These are phyloP conservation scores for Macropis europaea DNA, from an alignment of 2,888 invertebrate species.

Conservation along the genomic window DNA sequence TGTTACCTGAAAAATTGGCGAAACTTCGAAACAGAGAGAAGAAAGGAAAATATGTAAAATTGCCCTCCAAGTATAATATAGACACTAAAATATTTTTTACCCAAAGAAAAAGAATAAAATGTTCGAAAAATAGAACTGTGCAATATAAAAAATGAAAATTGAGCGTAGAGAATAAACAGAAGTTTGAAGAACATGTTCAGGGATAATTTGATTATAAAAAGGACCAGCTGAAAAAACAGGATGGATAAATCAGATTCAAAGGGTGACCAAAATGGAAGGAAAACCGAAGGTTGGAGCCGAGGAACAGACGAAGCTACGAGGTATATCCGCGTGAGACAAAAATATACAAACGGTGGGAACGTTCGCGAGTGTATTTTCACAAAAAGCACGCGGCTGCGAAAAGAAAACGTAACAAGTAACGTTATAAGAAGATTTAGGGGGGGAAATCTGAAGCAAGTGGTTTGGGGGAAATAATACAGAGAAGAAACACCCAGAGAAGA, in stretches of 20 bases:
- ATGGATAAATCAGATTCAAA: no score
- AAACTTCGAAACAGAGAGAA: no score
- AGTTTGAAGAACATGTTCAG: no score
- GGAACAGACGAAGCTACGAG: background rate
- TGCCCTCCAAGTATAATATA: no score
- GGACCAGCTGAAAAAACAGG: no score
- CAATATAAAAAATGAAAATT: background rate
- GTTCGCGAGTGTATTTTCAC: constrained; percentile 2
- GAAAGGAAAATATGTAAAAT: no score
- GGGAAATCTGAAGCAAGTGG: constrained; percentile 1
- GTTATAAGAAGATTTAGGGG: constrained; percentile 38
- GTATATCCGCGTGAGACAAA: background rate
- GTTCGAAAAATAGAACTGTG: background rate
- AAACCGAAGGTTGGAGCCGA: background rate
- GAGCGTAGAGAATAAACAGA: no score
- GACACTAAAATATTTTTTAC: no score
- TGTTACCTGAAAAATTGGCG: no score
- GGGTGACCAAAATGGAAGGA: no score
- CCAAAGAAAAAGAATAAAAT: background rate
- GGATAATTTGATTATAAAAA: no score
- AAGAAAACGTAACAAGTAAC: constrained; percentile 27
- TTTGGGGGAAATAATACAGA: constrained; percentile 32
- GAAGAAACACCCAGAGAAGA: constrained; percentile 16
- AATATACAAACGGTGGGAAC: background rate
- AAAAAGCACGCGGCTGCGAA: background rate